Base-by-base conservation (phyloP, 2,113 vertebrate species). In the Sceloporus undulatus region DNA sequence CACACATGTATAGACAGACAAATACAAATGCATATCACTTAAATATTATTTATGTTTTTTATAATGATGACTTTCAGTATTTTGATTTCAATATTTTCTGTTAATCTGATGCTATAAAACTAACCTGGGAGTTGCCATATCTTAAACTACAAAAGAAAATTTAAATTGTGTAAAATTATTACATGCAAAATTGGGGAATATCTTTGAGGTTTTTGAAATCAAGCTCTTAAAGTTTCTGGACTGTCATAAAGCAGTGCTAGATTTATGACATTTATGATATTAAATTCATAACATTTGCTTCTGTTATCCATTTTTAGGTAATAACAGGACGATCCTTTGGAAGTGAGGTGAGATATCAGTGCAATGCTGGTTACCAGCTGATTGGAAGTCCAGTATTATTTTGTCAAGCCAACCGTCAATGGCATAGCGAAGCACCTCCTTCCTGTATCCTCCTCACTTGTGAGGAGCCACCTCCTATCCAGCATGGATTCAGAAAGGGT, bases 371-470 rank as follows among this genome's bases (percentile, higher is more conserved):
- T 79, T 99, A 97, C 91, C 95, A 94, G 52, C 90, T 98, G 56
- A 84, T 96, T 0, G 99, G 99, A 81, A 98, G 94, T 65, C 91
- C 96, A 3, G 94, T 98, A 19, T 97, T 98, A 88, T 88, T 97
- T 88, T 99, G 99, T 93, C 98, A 99, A 94, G 98, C 98, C 84
- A 99, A 99, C 93, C 98, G 98, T 2, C 98, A 98, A 0, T 99
- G 99, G 99, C 96, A 98, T 92, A 98, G 97, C 91, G 97, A 94
- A 19, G 96, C 97, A 2, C 96, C 96, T 81, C 97, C 98, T 65
- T 85, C 87, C 13, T 99, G 99, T 77, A 82, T 97, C 81, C 98
- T 97, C n/a, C 94, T 98, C 86, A 98, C 96, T 93, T 99, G 99
- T 88, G 97, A 97, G 79, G 96, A 97, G 83, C 99, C 99, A 82